Evolutionary conservation across 2,113 vertebrate species (phyloP).

Genomic region (Notarius quadriscutis): DNA sequence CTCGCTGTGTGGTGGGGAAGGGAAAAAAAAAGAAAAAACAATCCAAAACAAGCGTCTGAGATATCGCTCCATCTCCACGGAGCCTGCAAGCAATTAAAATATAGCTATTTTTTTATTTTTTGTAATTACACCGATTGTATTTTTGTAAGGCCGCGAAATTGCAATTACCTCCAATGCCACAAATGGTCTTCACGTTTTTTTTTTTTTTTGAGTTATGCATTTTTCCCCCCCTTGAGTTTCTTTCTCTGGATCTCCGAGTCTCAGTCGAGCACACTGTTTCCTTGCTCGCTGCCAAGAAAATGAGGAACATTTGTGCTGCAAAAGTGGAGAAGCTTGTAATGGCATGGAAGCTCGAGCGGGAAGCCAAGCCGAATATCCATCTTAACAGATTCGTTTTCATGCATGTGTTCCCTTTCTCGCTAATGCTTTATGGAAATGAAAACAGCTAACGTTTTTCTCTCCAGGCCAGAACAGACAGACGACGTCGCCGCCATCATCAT

Average conservation of each 20-base stretch:
- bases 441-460: slow-evolving; percentile 45
- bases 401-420: slow-evolving; percentile 38
- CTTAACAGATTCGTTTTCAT: slow-evolving; percentile 55
- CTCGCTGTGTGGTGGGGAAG: slow-evolving; percentile 3
- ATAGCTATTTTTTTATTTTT: slow-evolving; percentile 53
- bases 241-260: slow-evolving; percentile 31
- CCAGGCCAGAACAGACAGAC: not conserved
- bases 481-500: not conserved
- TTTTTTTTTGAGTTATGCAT: slow-evolving; percentile 10
- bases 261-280: slow-evolving; percentile 52
- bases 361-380: slow-evolving; percentile 50
- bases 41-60: slow-evolving; percentile 37
- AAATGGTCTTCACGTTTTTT: slow-evolving; percentile 33
- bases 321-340: slow-evolving; percentile 46
- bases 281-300: slow-evolving; percentile 57
- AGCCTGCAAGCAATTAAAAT: slow-evolving; percentile 62
- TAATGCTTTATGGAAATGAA: slow-evolving; percentile 60
- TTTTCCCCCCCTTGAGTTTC: slow-evolving; percentile 1
- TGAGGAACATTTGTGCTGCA: slow-evolving; percentile 55
- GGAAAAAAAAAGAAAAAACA: not conserved
- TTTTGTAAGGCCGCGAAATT: slow-evolving; percentile 60
- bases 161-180: slow-evolving; percentile 56
- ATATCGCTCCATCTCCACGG: slow-evolving; percentile 54
- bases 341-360: slow-evolving; percentile 37
- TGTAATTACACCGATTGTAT: slow-evolving; percentile 58